Percentiles rank a stretch among this genome's conserved stretches.
phyloP scores from a whole-genome alignment of 2,797 vertebrate genomes.

The Myotis daubentonii region DNA sequence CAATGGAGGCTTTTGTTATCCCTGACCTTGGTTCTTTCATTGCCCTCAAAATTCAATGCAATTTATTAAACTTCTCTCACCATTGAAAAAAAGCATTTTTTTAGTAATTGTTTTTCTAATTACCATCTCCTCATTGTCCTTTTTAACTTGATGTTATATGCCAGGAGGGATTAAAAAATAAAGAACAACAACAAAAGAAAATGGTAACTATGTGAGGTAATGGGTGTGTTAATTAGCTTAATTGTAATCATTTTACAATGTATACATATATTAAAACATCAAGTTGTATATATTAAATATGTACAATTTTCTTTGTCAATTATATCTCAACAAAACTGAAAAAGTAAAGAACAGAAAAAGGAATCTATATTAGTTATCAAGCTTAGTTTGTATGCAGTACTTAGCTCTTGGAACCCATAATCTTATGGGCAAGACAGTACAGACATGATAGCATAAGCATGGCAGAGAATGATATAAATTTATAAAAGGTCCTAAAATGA shows the following conservation, averaged over 20 bases:
- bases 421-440: not conserved
- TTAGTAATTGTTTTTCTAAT: conserved; percentile 31
- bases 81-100: not conserved
- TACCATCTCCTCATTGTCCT: not conserved
- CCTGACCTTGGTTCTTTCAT: not conserved
- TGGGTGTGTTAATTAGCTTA: not conserved
- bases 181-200: not conserved
- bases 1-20: not conserved
- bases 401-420: not conserved
- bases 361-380: not conserved
- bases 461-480: not conserved
- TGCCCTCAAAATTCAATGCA: not conserved
- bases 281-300: not conserved
- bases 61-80: not conserved
- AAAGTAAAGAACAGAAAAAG: conserved; percentile 11
- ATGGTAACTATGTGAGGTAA: not conserved
- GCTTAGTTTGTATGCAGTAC: not conserved
- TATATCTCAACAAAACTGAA: not conserved
- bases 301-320: not conserved
- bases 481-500: not conserved
- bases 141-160: not conserved
- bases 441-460: not conserved
- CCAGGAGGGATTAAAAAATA: not conserved
- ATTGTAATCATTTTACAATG: not conserved
- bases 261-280: not conserved